A percentile compares a stretch with the other conserved stretches of the same genome.
Conservation (phyloP, 1,140 invertebrate genomes). For the Semibalanus balanoides region DNA sequence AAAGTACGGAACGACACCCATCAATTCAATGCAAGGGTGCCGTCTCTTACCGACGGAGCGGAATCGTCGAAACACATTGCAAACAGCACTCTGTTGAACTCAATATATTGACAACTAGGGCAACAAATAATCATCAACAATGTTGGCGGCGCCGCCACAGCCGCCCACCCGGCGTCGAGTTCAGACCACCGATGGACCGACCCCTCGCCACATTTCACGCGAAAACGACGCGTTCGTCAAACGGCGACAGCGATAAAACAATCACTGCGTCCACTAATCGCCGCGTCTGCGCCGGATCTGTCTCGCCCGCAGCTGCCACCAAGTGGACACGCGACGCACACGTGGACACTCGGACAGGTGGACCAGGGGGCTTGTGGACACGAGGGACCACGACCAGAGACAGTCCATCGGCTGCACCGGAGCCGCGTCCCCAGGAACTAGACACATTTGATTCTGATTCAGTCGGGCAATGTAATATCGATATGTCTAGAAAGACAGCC, state of each 20-base stretch:
- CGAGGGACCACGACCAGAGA: not conserved
- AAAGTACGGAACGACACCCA: no score
- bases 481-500: slow-evolving; percentile 2
- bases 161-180: no score
- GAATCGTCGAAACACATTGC: not conserved
- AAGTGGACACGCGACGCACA: not conserved
- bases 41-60: no score
- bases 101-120: slow-evolving; percentile 1
- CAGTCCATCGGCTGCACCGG: not conserved
- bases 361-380: not conserved
- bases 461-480: not conserved
- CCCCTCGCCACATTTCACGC: no score
- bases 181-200: no score
- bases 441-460: not conserved
- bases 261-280: no score
- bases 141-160: not conserved
- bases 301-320: not conserved
- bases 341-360: not conserved
- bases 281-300: no score
- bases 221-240: no score
- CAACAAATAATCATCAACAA: slow-evolving; percentile 2
- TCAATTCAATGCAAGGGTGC: no score
- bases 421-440: not conserved
- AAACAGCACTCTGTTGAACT: not conserved
- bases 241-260: no score